These are phyloP conservation scores for Ditylenchus dipsaci DNA, from an alignment of 1,140 invertebrate species.

Conservation along the genomic window DNA sequence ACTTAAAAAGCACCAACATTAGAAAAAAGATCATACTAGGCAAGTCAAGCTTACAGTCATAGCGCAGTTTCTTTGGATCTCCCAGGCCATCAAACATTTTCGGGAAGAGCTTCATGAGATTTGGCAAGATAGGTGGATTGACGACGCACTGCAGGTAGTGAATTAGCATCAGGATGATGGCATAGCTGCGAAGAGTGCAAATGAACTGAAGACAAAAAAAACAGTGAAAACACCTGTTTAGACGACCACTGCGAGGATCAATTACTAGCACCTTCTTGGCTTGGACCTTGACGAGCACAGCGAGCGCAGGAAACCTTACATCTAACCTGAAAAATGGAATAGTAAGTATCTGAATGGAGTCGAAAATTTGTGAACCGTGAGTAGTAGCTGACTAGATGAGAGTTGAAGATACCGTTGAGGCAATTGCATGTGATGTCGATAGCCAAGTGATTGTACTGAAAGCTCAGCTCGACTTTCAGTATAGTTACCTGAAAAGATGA, in stretches of 20 bases:
- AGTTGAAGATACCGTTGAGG: constrained; percentile 41
- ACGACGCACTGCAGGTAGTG: constrained; percentile 86
- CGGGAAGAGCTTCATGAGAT: constrained; percentile 41
- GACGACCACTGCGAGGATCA: not conserved
- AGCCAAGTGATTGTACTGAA: constrained; percentile 29
- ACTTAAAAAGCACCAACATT: not conserved
- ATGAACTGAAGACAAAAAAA: not conserved
- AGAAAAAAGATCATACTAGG: constrained; percentile 19
- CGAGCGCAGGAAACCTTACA: not conserved
- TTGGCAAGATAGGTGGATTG: constrained; percentile 50
- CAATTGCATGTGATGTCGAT: constrained; percentile 44
- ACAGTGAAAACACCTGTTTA: not conserved
- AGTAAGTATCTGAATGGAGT: too few species aligned
- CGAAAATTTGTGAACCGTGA: constrained; percentile 1
- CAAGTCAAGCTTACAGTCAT: constrained; percentile 23
- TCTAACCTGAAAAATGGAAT: not conserved
- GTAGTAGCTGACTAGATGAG: constrained; percentile 30
- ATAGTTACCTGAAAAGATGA: constrained; percentile 28
- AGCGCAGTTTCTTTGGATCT: constrained; percentile 18
- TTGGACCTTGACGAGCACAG: not conserved
- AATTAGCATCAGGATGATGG: constrained; percentile 87
- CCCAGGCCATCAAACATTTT: constrained; percentile 27
- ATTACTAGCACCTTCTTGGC: not conserved
- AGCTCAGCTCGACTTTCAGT: constrained; percentile 18
- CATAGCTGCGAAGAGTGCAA: constrained; percentile 16